Evolutionary conservation across 2,797 vertebrate species (phyloP).

Genomic region (Trachops cirrhosus): DNA sequence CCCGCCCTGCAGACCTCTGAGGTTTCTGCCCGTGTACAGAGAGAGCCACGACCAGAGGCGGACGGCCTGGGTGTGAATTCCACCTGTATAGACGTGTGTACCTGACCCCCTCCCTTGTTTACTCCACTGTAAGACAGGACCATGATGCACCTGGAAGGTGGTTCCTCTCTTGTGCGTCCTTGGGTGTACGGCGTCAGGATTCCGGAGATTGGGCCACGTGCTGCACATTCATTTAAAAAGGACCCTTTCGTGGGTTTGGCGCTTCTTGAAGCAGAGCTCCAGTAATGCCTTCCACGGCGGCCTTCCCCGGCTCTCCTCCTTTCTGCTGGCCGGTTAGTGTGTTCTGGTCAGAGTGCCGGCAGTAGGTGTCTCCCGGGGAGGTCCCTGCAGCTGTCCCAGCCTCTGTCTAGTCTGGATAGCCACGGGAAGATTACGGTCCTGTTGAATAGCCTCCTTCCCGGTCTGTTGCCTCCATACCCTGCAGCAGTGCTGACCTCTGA

Average conservation of each 20-base stretch:
- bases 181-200: not conserved
- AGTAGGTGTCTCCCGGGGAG: not conserved
- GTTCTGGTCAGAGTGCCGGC: conserved; percentile 28
- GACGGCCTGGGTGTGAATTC: not conserved
- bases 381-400: not conserved
- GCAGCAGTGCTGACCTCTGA: not conserved
- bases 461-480: not conserved
- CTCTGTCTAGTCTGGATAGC: not conserved
- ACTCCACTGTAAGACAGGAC: not conserved
- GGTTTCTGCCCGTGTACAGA: not conserved
- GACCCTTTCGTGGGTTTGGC: not conserved
- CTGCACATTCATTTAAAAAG: not conserved
- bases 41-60: not conserved
- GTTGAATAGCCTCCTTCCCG: not conserved
- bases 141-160: not conserved
- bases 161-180: not conserved
- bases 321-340: not conserved
- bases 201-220: not conserved
- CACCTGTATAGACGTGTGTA: not conserved
- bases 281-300: not conserved
- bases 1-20: not conserved
- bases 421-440: not conserved
- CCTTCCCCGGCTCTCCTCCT: not conserved
- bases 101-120: not conserved
- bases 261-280: not conserved